These are phyloP conservation scores for Alethe castanea DNA, from an alignment of 2,113 vertebrate species.

Conservation along the genomic window DNA sequence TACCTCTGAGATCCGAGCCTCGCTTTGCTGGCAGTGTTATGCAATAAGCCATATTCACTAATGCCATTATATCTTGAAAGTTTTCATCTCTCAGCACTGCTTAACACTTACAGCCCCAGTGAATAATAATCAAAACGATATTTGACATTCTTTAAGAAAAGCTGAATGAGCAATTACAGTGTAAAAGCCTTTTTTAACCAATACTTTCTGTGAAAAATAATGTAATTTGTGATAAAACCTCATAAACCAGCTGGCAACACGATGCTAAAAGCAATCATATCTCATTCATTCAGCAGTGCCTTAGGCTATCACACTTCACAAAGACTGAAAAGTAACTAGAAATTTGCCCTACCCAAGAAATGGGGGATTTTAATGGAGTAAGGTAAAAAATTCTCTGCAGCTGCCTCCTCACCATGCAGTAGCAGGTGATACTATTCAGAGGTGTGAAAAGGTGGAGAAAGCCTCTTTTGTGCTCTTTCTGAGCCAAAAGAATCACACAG, in stretches of 20 bases:
- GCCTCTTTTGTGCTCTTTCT: not conserved
- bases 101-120: not conserved
- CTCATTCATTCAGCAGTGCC: not conserved
- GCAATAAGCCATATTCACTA: not conserved
- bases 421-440: not conserved
- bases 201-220: not conserved
- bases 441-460: not conserved
- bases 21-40: not conserved
- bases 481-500: not conserved
- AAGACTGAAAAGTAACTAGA: not conserved
- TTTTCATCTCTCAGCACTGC: not conserved
- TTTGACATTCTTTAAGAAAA: constrained; percentile 1
- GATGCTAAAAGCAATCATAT: not conserved
- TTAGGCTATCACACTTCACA: not conserved
- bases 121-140: not conserved
- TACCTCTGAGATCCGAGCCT: not conserved
- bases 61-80: not conserved
- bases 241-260: not conserved
- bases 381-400: not conserved
- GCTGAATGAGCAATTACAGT: not conserved
- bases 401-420: not conserved
- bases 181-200: not conserved
- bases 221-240: not conserved
- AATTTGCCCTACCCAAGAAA: not conserved
- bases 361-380: not conserved